A percentile compares a stretch with the other conserved stretches of the same genome.
Evolutionary conservation across 2,797 vertebrate genomes (phyloP).

Genomic region (Dendrocincla tyrannina): DNA sequence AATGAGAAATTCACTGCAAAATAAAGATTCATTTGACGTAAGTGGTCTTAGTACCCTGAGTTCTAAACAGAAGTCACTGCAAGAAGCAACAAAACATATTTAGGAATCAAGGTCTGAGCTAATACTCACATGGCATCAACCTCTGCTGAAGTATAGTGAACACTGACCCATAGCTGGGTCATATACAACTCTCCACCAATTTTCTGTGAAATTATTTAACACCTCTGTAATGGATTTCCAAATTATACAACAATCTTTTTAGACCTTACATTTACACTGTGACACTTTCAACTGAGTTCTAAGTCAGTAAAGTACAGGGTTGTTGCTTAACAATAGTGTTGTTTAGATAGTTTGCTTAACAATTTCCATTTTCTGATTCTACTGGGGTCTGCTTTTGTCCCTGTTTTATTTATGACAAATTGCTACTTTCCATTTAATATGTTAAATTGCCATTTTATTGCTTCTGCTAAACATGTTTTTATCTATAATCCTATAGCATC

Average conservation of each 20-base stretch:
- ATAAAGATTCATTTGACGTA: background rate
- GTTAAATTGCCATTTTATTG: slow-evolving; percentile 19
- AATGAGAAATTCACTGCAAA: background rate
- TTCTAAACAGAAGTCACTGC: background rate
- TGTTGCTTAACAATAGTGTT: background rate
- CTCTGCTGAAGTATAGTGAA: background rate
- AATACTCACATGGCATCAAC: background rate
- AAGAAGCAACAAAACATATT: background rate
- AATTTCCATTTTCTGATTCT: background rate
- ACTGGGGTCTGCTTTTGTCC: background rate
- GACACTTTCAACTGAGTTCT: background rate
- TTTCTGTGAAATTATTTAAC: background rate
- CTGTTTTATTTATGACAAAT: background rate
- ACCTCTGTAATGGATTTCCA: background rate
- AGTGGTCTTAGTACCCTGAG: background rate
- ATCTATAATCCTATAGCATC: background rate
- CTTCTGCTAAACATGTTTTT: slow-evolving; percentile 27
- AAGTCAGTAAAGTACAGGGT: background rate
- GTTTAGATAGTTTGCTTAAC: background rate
- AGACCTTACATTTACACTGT: background rate
- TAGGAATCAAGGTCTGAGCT: background rate
- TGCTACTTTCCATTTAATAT: background rate
- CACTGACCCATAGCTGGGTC: background rate
- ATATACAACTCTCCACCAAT: background rate
- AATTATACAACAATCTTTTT: background rate